phyloP scores from a whole-genome alignment of 2,888 invertebrate genomes.

The Carpatolechia fugitivella region DNA sequence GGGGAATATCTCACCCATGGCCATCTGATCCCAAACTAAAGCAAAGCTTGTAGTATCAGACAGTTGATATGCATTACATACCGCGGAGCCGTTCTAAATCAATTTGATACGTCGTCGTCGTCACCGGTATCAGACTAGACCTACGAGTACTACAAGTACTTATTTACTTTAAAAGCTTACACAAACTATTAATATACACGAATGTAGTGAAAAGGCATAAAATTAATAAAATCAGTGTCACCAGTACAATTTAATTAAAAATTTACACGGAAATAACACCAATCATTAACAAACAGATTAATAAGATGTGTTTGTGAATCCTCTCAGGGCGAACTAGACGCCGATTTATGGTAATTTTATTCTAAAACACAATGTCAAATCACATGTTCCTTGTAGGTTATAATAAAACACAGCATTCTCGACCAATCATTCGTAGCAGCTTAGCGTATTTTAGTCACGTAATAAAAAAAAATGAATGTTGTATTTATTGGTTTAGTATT shows the following conservation, averaged over 20 bases:
- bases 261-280: not conserved
- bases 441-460: slow-evolving; percentile 8
- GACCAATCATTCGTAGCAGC: slow-evolving; percentile 31
- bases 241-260: not conserved
- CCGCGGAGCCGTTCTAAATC: too few relatives aligned
- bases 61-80: too few relatives aligned
- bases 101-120: too few relatives aligned
- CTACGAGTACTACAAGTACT: too few relatives aligned
- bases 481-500: slow-evolving; percentile 1
- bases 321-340: slow-evolving; percentile 53
- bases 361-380: slow-evolving; percentile 31
- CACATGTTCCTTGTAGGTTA: slow-evolving; percentile 23
- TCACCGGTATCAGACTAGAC: too few relatives aligned
- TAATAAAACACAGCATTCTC: slow-evolving; percentile 35
- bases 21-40: too few relatives aligned
- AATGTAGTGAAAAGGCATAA: too few relatives aligned
- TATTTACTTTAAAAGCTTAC: too few relatives aligned
- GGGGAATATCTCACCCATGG: too few relatives aligned
- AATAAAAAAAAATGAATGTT: slow-evolving; percentile 4
- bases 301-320: slow-evolving; percentile 24
- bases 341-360: slow-evolving; percentile 43
- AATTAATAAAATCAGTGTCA: not conserved
- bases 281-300: not conserved
- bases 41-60: too few relatives aligned
- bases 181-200: too few relatives aligned